Evolutionary conservation across 2,797 vertebrate species (phyloP), one percentile per base, ranked within the genome.

Genomic region (Schizopygopsis pylzovi): DNA sequence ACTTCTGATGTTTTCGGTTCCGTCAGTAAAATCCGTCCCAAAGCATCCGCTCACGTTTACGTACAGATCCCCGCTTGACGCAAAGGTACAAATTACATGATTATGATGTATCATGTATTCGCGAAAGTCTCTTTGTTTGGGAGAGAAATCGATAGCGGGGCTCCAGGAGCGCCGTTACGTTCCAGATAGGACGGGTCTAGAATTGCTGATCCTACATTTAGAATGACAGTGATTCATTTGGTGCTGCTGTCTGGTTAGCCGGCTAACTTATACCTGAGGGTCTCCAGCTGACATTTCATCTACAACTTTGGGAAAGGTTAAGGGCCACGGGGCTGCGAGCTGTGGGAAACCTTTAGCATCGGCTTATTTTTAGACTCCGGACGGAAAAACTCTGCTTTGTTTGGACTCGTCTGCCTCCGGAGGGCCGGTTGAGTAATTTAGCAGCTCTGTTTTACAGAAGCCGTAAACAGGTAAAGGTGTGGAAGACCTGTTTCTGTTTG

Each of bases 41-140:
- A 45, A 76, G 12, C 77, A 12, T 4, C 49, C 54, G 65, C 10
- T 45, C 77, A 4, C 88, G 59, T 85, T 92, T 94, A 90, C 92
- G 16, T 59, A 88, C 92, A 91, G 92, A 63, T 92, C 90, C 92
- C 94, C 90, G 93, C 90, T 85, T 90, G 92, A 94, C 95, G 91
- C 92, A 92, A 92, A 94, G 92, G 91, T 95, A 95, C 95, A 97
- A 96, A 96, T 96, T 93, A 95, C 87, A 94, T 95, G 95, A 96
- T 97, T 94, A 96, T 97, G 96, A 96, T 95, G 87, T 94, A 95
- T 95, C 96, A 95, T 96, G 95, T 95, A 95, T 95, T 91, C 79
- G 89, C 92, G 90, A 94, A 95, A 95, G 92, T 95, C 94, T 96
- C 95, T 96, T 97, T 96, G 94, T 96, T 95, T 92, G 39, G 89